These are phyloP conservation scores for Leuciscus waleckii DNA, from an alignment of 2,797 vertebrate genomes.

Conservation along the genomic window DNA sequence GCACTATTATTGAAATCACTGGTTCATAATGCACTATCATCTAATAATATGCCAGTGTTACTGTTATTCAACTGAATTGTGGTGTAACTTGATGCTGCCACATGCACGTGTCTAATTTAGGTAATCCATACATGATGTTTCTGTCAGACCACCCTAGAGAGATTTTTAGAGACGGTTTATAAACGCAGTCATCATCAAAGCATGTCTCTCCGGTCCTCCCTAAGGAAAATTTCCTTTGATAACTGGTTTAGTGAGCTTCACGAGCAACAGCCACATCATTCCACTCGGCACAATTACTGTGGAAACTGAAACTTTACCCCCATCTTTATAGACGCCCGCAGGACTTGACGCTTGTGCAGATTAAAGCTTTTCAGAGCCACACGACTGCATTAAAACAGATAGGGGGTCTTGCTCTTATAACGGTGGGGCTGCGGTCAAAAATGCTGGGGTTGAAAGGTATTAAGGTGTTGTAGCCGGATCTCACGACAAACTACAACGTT, in stretches of 20 bases:
- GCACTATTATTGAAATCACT: background rate
- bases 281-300: constrained; percentile 40
- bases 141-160: constrained; percentile 29
- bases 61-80: background rate
- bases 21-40: background rate
- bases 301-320: constrained; percentile 46
- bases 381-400: constrained; percentile 67
- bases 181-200: constrained; percentile 37
- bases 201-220: constrained; percentile 29
- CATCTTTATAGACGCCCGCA: constrained; percentile 38
- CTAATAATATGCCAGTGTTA: background rate
- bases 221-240: constrained; percentile 46
- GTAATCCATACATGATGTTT: constrained; percentile 42
- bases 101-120: background rate
- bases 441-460: constrained; percentile 22
- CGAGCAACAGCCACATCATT: constrained; percentile 37
- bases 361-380: constrained; percentile 72
- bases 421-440: background rate
- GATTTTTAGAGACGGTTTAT: constrained; percentile 7
- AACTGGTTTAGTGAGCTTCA: constrained; percentile 43
- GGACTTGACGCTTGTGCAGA: constrained; percentile 67
- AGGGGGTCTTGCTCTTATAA: constrained; percentile 28
- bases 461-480: constrained; percentile 7
- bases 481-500: background rate
- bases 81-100: constrained; percentile 12